Evolutionary conservation across 2,113 vertebrate species (phyloP).

Genomic region (Scomber scombrus): DNA sequence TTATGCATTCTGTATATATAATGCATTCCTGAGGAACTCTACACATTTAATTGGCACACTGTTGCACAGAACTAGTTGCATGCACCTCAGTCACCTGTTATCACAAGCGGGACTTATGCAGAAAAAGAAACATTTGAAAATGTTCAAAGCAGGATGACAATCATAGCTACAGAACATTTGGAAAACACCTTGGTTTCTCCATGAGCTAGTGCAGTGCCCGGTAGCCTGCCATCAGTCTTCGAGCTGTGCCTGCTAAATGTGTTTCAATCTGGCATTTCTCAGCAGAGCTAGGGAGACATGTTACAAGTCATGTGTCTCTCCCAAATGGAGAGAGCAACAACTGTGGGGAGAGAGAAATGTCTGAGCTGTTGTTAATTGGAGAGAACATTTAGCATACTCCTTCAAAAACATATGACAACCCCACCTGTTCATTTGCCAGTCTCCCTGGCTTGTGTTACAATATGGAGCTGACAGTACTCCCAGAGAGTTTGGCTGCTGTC

Average conservation of each 20-base stretch:
- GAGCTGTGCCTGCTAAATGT: conserved; percentile 51
- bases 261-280: conserved; percentile 58
- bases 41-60: conserved; percentile 49
- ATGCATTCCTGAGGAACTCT: conserved; percentile 31
- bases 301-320: conserved; percentile 57
- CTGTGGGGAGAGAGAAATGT: conserved; percentile 26
- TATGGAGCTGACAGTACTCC: conserved; percentile 63
- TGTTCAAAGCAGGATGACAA: conserved; percentile 22
- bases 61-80: conserved; percentile 45
- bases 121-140: conserved; percentile 29
- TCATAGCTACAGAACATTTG: conserved; percentile 28
- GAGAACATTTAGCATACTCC: conserved; percentile 71
- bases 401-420: conserved; percentile 71
- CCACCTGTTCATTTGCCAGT: conserved; percentile 76
- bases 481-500: conserved; percentile 58
- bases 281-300: conserved; percentile 42
- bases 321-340: conserved; percentile 37
- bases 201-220: conserved; percentile 16
- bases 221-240: conserved; percentile 45
- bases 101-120: conserved; percentile 26
- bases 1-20: conserved; percentile 35
- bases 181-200: conserved; percentile 30
- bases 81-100: conserved; percentile 40
- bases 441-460: conserved; percentile 60
- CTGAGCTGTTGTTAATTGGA: conserved; percentile 74